These are phyloP conservation scores for Plestiodon gilberti DNA, from an alignment of 2,113 vertebrate genomes.

Conservation along the genomic window DNA sequence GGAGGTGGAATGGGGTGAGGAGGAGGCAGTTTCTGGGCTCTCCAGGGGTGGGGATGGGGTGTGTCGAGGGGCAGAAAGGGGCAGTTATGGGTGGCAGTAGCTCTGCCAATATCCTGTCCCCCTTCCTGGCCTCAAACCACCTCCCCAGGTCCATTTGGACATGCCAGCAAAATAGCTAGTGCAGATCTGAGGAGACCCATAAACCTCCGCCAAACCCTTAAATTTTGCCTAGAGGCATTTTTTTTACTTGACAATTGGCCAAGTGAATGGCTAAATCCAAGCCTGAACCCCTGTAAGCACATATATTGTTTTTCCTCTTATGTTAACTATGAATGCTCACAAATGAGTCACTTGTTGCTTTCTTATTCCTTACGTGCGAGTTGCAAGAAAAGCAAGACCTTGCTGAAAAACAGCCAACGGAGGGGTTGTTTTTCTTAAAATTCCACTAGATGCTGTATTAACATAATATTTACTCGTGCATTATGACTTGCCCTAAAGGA, in stretches of 20 bases:
- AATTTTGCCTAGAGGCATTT: neutral
- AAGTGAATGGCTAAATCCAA: neutral
- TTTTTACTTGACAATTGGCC: neutral
- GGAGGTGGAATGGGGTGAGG: too few species aligned
- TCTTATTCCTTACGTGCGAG: neutral
- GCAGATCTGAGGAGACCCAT: too few species aligned
- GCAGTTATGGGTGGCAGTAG: too few species aligned
- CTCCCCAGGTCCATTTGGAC: too few species aligned
- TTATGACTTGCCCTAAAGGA: conserved; percentile 43
- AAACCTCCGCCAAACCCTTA: too few species aligned
- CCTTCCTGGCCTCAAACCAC: too few species aligned
- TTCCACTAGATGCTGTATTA: conserved; percentile 38
- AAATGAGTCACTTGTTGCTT: neutral
- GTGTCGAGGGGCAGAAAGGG: too few species aligned
- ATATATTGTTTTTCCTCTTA: conserved; percentile 1
- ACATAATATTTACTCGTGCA: conserved; percentile 43
- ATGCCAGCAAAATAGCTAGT: too few species aligned
- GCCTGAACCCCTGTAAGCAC: neutral
- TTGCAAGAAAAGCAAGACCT: conserved; percentile 20
- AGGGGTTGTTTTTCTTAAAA: conserved; percentile 50
- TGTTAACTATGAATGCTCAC: neutral
- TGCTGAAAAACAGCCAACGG: neutral
- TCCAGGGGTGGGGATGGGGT: too few species aligned
- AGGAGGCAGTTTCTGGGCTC: too few species aligned
- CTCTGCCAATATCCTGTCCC: too few species aligned